Conservation (phyloP, 2,113 vertebrate genomes). For the Hyperopisus bebe region DNA sequence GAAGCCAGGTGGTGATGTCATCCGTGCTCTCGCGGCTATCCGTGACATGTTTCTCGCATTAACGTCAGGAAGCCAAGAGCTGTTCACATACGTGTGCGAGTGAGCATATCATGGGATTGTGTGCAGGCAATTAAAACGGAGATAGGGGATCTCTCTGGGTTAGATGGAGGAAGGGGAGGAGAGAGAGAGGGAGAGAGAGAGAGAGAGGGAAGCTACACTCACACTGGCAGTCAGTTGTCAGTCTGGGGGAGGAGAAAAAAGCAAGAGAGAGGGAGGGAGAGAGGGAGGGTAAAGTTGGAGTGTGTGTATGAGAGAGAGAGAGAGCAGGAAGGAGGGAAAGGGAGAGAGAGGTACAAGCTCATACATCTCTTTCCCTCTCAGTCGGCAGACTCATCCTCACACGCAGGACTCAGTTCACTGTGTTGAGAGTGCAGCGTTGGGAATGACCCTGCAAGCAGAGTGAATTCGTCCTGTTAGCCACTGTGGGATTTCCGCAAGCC, state of each 20-base stretch:
- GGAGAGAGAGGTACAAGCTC: slow-evolving; percentile 18
- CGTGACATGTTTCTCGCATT: neutral
- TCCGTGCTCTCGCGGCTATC: neutral
- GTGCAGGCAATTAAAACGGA: slow-evolving; percentile 52
- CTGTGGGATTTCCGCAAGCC: neutral
- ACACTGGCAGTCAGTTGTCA: slow-evolving; percentile 51
- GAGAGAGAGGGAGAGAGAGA: neutral
- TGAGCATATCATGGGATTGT: slow-evolving; percentile 22
- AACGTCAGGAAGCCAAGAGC: neutral
- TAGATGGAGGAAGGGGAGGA: slow-evolving; percentile 47
- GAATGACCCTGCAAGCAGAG: neutral
- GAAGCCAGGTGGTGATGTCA: neutral
- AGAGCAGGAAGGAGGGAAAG: neutral
- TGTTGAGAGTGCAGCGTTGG: neutral
- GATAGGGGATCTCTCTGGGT: slow-evolving; percentile 42
- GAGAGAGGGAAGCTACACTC: slow-evolving; percentile 42
- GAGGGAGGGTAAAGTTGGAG: slow-evolving; percentile 16
- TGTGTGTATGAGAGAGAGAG: neutral
- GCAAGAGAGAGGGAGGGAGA: slow-evolving; percentile 30
- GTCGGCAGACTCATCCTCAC: slow-evolving; percentile 14
- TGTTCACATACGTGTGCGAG: slow-evolving; percentile 15
- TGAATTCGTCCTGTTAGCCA: neutral
- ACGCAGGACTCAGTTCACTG: slow-evolving; percentile 21
- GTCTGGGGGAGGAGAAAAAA: slow-evolving; percentile 51
- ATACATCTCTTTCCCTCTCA: slow-evolving; percentile 27